Evolutionary conservation across 1,140 invertebrate species (phyloP), one percentile per base, ranked within the genome.

Genomic region (Acyrthosiphon pisum): DNA sequence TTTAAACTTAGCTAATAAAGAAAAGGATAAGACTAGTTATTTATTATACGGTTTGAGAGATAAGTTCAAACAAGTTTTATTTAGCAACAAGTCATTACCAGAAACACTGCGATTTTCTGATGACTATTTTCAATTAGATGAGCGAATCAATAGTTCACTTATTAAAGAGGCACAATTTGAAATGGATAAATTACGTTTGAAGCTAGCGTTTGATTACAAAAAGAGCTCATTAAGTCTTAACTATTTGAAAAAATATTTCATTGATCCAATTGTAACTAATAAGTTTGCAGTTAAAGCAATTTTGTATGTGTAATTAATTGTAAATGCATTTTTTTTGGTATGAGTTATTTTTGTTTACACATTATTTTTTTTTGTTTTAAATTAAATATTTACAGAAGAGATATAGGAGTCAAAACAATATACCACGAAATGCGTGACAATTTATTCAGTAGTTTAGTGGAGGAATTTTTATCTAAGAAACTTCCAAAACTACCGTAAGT

Each of bases 221-320:
- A 97, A 97, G 94, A 97, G 97, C 41, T 96, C 96, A 94, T 94
- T 98, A 18, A 96, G 95, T 23, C 95, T 97, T 37, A 95, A 96
- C 44, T 98, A 98, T 95, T 95, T 98, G 81, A 95, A 96, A 94
- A 95, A 96, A 35, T 96, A 97, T 94, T 97, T 97, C 94, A 96
- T 97, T n/a, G 95, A 96, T 94, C 96, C 96, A 26, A 94, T 97
- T 20, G 0, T 93, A 11, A 93, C 81, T n/a, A 41, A n/a, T 37
- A 84, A 50, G 22, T 93, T 93, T 86, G 22, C 50, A 83, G 48
- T 93, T 50, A 81, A 86, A 84, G 91, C 68, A 50, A 93, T 93
- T 9, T 86, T 26, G 91, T 93, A 93, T 6, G 91, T 93, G 11
- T 84, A 37, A 53, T 41, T 53, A 76, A n/a, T 76, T 76, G 3